Base-by-base conservation (phyloP, 2,888 invertebrate genomes). In the Lithophane socia region DNA sequence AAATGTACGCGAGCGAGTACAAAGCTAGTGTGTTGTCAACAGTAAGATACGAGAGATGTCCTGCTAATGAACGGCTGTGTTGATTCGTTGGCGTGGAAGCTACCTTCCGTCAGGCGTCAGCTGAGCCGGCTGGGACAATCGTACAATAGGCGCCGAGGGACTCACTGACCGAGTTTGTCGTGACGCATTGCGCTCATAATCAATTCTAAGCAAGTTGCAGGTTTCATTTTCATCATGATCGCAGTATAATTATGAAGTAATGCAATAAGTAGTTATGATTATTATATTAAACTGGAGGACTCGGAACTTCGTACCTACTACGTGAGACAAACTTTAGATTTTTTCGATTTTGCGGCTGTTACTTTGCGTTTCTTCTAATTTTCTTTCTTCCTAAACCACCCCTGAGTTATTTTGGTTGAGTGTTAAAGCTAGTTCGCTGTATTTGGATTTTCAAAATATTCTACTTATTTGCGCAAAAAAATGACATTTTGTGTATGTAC, bases 111-210 rank as follows among this genome's bases (percentile, higher is more conserved):
- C 66, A 21, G 18, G 21, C 13, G 29, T 12, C 29, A 49, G 29
- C 13, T 8, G 42, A 42, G 18, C 54, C 54, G 18, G n/a, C 16
- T 10, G 42, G 16, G 4, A 16, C 21, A 2, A 7, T 24, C 42
- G 42, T 42, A 68, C 54, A 42, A 42, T 54, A 56, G 37, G 65
- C 68, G n/a, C 54, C 9, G 16, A 56, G 67, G 67, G 37, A 56
- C 10, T 42, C n/a, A 13, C 13, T 42, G 54, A n/a, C 68, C 54
- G 54, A 68, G 54, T 67, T 67, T n/a, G n/a, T 54, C n/a, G 37
- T n/a, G 37, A 24, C 68, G 37, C 16, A 37, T n/a, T 42, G 68
- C 5, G 54, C 54, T 56, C 42, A 3, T 18, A 49, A 12, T 24
- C 44, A 44, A 44, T 16, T 44, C 9, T 5, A n/a, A n/a, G 64